A percentile compares a stretch with the other conserved stretches of the same genome.
Evolutionary conservation across 2,888 invertebrate species (phyloP).

Genomic region (Vesta saturnalis): DNA sequence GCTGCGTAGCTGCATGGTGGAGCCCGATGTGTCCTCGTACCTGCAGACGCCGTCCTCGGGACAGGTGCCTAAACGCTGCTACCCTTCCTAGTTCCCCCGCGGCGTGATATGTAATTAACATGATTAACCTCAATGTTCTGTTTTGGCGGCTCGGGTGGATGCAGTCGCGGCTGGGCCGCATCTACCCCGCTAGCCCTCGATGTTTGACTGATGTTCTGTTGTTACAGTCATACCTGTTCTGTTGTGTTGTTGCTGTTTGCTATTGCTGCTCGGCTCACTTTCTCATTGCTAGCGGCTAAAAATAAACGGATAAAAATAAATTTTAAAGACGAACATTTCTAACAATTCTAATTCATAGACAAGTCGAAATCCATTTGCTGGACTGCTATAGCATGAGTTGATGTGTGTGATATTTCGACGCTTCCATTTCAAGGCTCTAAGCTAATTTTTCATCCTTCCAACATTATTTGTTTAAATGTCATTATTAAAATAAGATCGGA

Average conservation of each 20-base stretch:
- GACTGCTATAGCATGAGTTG: conserved; percentile 35
- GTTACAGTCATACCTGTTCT: conserved; percentile 55
- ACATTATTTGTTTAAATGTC: conserved; percentile 5
- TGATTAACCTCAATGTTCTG: conserved; percentile 64
- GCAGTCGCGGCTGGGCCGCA: conserved; percentile 45
- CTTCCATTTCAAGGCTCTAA: conserved; percentile 19
- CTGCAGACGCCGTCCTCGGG: conserved; percentile 94
- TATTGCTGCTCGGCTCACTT: conserved; percentile 51
- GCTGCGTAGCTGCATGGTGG: conserved; percentile 94
- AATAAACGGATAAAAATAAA: conserved; percentile 59
- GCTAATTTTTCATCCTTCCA: not conserved
- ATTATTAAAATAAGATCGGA: conserved; percentile 8
- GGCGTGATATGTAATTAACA: conserved; percentile 66
- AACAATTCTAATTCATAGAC: conserved; percentile 48
- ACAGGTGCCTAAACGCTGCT: conserved; percentile 80
- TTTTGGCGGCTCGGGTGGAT: conserved; percentile 52
- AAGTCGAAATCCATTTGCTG: conserved; percentile 43
- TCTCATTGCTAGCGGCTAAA: conserved; percentile 59
- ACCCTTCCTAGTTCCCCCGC: conserved; percentile 65
- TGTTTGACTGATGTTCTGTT: conserved; percentile 51
- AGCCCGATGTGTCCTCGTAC: conserved; percentile 94
- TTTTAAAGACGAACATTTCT: conserved; percentile 52
- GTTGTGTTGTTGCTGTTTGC: conserved; percentile 55
- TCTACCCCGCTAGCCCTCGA: conserved; percentile 53
- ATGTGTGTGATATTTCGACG: conserved; percentile 26